Evolutionary conservation across 2,888 invertebrate genomes (phyloP).

Genomic region (Pheosia tremula): DNA sequence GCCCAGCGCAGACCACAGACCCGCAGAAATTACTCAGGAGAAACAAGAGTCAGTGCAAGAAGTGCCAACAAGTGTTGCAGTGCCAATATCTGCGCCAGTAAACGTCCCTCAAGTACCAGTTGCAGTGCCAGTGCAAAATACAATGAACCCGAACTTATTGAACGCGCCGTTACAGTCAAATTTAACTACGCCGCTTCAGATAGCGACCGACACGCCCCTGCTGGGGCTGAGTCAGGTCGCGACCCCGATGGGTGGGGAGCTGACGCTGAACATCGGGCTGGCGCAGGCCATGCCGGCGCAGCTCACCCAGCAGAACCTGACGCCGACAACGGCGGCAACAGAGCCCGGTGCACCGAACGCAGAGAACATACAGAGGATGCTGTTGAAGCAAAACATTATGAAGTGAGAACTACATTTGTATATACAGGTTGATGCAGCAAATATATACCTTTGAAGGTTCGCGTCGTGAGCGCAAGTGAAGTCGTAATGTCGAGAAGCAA

Average conservation of each 20-base stretch:
- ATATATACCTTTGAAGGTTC: too few relatives aligned
- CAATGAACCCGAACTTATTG: slow-evolving; percentile 48
- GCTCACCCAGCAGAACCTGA: slow-evolving; percentile 46
- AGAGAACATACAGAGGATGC: slow-evolving; percentile 79
- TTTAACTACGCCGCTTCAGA: slow-evolving; percentile 71
- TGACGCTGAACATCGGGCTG: slow-evolving; percentile 51
- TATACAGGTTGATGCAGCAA: too few relatives aligned
- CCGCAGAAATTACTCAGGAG: slow-evolving; percentile 19
- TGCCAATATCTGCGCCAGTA: slow-evolving; percentile 25
- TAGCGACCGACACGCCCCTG: slow-evolving; percentile 69
- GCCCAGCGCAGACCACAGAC: slow-evolving; percentile 17
- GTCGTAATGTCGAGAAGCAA: too few relatives aligned
- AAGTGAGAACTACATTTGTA: slow-evolving; percentile 59
- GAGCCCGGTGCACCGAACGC: slow-evolving; percentile 60
- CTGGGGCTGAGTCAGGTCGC: slow-evolving; percentile 69
- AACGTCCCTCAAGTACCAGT: slow-evolving; percentile 36
- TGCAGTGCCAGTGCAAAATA: slow-evolving; percentile 36
- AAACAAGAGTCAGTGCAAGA: background rate
- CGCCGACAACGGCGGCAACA: slow-evolving; percentile 54
- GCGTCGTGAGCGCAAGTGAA: too few relatives aligned
- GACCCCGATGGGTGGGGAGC: slow-evolving; percentile 64
- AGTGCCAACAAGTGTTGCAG: background rate
- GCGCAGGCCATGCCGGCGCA: slow-evolving; percentile 36
- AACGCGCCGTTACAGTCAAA: slow-evolving; percentile 56
- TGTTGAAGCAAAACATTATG: slow-evolving; percentile 80